Percentiles rank a stretch among this genome's conserved stretches.
These are phyloP conservation scores for Parelbella ahira DNA, from an alignment of 2,888 invertebrate species.

Conservation along the genomic window DNA sequence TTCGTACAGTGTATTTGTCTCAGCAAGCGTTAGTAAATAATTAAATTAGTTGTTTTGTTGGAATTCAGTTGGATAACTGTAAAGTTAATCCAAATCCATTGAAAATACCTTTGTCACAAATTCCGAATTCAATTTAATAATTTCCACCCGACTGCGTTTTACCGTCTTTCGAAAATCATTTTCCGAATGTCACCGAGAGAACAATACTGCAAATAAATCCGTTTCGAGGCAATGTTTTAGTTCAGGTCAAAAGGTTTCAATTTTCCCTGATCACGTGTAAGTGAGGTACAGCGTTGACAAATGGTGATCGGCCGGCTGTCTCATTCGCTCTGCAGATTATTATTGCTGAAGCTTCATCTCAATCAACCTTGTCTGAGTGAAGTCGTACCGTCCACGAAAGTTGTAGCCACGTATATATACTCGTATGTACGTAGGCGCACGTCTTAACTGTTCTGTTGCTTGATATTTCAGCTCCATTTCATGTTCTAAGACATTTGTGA, in stretches of 20 bases:
- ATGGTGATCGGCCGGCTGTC: constrained; percentile 14
- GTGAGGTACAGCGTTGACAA: constrained; percentile 26
- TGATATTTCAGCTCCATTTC: too few relatives aligned
- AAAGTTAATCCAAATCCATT: too few relatives aligned
- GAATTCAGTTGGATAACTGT: too few relatives aligned
- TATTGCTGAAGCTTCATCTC: constrained; percentile 9
- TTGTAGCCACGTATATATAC: too few relatives aligned
- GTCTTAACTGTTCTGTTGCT: too few relatives aligned
- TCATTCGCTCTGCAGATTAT: constrained; percentile 10
- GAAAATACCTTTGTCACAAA: constrained; percentile 8
- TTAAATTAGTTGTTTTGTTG: too few relatives aligned
- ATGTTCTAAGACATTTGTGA: too few relatives aligned
- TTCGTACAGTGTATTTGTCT: too few relatives aligned
- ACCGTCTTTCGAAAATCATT: constrained; percentile 42
- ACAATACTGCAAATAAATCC: constrained; percentile 35
- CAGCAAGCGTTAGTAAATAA: too few relatives aligned
- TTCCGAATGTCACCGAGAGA: constrained; percentile 33
- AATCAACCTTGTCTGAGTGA: too few relatives aligned
- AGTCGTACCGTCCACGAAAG: too few relatives aligned
- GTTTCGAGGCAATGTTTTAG: constrained; percentile 46
- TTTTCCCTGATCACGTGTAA: constrained; percentile 41
- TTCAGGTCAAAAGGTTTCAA: constrained; percentile 50
- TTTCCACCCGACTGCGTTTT: constrained; percentile 37
- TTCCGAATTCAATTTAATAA: constrained; percentile 12
- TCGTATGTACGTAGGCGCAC: too few relatives aligned